Base-by-base conservation (phyloP, 2,113 vertebrate species). In the Channa maculata region DNA sequence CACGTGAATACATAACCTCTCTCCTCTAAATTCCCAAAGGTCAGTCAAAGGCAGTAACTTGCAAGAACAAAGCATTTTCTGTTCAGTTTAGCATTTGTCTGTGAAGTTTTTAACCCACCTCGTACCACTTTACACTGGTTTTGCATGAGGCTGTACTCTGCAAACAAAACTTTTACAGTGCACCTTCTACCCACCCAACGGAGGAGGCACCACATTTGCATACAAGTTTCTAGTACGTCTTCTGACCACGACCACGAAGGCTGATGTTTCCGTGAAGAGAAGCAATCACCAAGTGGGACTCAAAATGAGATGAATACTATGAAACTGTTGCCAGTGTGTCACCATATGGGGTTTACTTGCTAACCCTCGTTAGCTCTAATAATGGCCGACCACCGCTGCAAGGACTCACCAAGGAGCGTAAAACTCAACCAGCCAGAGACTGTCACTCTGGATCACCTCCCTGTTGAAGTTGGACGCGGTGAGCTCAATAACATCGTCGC, bases 391-490 rank as follows among this genome's bases (percentile, higher is more conserved):
- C 13, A 14, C 10, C 60, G 50, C 63, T 64, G 8, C 0, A 52
- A 0, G 24, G n/a, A 93, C 97, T 94, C 94, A 99, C 98, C 98
- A 99, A 5, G 97, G 97, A 77, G 97, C 97, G 8, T 97, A 99
- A 89, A 99, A 99, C 90, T 99, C 97, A 15, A 99, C 85, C 0
- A 99, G 96, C 98, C 98, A 99, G 76, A 99, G 85, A 58, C 92
- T 94, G 43, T 97, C 94, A 0, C 98, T 98, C 65, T 99, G 96
- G 83, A 98, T 89, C 76, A 99, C 98, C 90, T 99, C 97, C 60
- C 69, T 93, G 92, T 99, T 96, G 92, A 99, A 99, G 91, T 98
- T 99, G 54, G 95, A 92, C 2, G 97, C 91, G 1, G 91, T 98
- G 48, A 99, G 94, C 65, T 97, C 96, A 13, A 99, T 85, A 38